phyloP scores from a whole-genome alignment of 2,888 invertebrate genomes.

The Hoplodrina blanda region DNA sequence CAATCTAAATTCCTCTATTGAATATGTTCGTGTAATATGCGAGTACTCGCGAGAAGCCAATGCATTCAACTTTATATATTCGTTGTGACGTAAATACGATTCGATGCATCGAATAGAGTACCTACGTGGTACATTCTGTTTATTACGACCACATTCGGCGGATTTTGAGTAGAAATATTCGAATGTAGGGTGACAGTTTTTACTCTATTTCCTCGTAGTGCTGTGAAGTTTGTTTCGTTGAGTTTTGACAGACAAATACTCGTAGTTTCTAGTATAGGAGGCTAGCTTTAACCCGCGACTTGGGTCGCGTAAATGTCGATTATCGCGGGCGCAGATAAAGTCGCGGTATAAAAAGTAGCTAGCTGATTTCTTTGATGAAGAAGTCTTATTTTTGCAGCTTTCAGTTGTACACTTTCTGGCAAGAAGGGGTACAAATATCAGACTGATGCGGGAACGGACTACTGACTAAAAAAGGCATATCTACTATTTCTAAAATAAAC shows the following conservation, averaged over 20 bases:
- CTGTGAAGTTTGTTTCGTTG: constrained; percentile 27
- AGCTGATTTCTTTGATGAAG: too few species aligned
- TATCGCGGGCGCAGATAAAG: too few species aligned
- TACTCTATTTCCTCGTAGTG: constrained; percentile 18
- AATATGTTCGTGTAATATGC: constrained; percentile 60
- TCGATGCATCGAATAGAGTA: constrained; percentile 65
- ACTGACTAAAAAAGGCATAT: too few species aligned
- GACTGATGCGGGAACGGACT: too few species aligned
- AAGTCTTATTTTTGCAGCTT: too few species aligned
- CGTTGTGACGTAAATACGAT: constrained; percentile 71
- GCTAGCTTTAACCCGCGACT: too few species aligned
- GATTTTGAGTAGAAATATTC: constrained; percentile 41
- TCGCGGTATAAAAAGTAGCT: too few species aligned
- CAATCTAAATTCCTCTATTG: constrained; percentile 69
- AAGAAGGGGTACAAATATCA: too few species aligned
- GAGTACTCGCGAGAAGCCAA: constrained; percentile 47
- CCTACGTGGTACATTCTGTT: constrained; percentile 49
- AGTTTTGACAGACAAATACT: constrained; percentile 15
- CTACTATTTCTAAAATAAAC: too few species aligned
- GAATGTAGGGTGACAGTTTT: constrained; percentile 41
- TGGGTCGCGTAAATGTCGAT: too few species aligned
- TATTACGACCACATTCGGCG: constrained; percentile 52
- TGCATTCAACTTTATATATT: constrained; percentile 63
- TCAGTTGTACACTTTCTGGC: too few species aligned
- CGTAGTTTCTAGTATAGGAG: not conserved